A percentile compares a stretch with the other conserved stretches of the same genome.
Evolutionary conservation across 1,140 invertebrate genomes (phyloP).

Genomic region (Pemphigus obesinymphae): DNA sequence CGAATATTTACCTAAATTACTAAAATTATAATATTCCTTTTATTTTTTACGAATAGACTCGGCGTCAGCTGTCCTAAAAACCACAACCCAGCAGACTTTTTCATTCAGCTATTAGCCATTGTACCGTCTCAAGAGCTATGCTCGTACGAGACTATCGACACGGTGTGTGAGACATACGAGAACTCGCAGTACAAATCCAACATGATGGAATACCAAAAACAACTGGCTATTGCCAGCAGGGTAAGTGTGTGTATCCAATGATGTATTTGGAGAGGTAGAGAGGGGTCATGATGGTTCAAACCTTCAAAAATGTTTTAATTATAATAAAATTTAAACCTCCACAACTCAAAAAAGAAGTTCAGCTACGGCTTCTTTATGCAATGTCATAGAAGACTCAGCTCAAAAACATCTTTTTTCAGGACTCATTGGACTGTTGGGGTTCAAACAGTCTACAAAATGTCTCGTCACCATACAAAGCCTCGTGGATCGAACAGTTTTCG

Average conservation of each 20-base stretch:
- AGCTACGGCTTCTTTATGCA: too few species aligned
- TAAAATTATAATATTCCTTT: too few species aligned
- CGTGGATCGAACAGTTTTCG: slow-evolving; percentile 81
- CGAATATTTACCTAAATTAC: too few species aligned
- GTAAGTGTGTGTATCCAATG: background rate
- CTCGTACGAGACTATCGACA: slow-evolving; percentile 67
- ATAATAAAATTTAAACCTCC: too few species aligned
- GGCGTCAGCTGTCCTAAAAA: slow-evolving; percentile 75
- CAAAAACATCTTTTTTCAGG: background rate
- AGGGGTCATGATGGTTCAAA: too few species aligned
- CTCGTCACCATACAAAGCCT: slow-evolving; percentile 70
- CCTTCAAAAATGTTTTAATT: too few species aligned
- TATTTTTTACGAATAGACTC: slow-evolving; percentile 61
- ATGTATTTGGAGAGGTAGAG: background rate
- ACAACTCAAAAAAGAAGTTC: too few species aligned
- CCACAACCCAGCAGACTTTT: slow-evolving; percentile 95
- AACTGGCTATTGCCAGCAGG: background rate
- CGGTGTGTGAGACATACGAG: slow-evolving; percentile 72
- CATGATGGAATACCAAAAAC: slow-evolving; percentile 9
- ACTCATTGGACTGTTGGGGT: slow-evolving; percentile 44
- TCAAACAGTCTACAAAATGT: slow-evolving; percentile 42
- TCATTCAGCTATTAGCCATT: slow-evolving; percentile 84
- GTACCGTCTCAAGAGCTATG: slow-evolving; percentile 74
- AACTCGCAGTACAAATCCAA: slow-evolving; percentile 53
- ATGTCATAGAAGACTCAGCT: too few species aligned